Evolutionary conservation across 2,888 invertebrate species (phyloP).

Genomic region (Pollenia angustigena): DNA sequence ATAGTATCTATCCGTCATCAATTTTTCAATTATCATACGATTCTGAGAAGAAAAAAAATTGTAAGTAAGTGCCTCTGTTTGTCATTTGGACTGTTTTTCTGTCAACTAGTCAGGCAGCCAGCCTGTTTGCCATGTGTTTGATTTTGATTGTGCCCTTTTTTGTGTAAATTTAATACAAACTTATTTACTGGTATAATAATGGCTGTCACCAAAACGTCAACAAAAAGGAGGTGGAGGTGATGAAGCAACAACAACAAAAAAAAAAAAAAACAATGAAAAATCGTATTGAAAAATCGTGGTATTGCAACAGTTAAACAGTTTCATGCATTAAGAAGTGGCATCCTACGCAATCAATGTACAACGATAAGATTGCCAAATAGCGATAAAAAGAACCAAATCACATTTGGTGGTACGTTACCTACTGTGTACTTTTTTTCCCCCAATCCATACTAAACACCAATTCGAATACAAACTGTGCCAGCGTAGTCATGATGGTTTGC

Average conservation of each 20-base stretch:
- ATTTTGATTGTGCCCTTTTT: conserved; percentile 49
- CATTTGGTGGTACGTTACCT: conserved; percentile 60
- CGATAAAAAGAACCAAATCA: conserved; percentile 67
- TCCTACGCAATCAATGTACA: conserved; percentile 71
- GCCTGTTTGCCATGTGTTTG: conserved; percentile 28
- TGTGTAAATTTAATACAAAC: neutral
- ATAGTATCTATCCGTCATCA: conserved; percentile 50
- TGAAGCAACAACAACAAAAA: conserved; percentile 37
- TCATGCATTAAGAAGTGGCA: conserved; percentile 65
- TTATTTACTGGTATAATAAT: conserved; percentile 52
- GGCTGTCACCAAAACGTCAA: conserved; percentile 46
- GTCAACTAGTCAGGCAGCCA: neutral
- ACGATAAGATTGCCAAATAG: conserved; percentile 72
- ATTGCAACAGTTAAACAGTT: conserved; percentile 55
- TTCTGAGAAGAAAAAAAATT: conserved; percentile 1
- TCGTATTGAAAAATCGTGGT: conserved; percentile 62
- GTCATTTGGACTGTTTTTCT: neutral
- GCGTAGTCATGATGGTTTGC: conserved; percentile 55
- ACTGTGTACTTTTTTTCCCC: conserved; percentile 34
- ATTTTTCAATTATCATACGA: conserved; percentile 36
- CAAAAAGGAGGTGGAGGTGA: conserved; percentile 47
- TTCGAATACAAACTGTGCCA: conserved; percentile 53
- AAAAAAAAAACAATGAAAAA: conserved; percentile 19
- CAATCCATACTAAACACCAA: neutral
- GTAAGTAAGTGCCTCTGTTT: conserved; percentile 5